Conservation (phyloP, 2,113 vertebrate genomes). For the Engystomops pustulosus region DNA sequence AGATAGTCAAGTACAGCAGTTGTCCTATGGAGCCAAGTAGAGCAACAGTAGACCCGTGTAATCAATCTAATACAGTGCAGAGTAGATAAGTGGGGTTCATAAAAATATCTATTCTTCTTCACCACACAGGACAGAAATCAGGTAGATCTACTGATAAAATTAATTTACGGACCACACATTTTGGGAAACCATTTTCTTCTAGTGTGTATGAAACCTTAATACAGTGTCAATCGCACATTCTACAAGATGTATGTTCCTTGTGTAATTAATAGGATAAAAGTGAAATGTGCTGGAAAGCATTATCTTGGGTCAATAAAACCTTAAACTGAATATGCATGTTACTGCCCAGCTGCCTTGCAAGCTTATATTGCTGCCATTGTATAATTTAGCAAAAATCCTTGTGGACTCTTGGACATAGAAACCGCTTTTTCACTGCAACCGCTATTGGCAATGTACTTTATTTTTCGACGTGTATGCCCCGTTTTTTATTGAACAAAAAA, state of each 20-base stretch:
- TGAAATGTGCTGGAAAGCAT: background rate
- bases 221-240: background rate
- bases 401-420: background rate
- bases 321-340: background rate
- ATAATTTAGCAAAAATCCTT: background rate
- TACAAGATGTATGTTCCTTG: background rate
- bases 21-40: too few relatives aligned
- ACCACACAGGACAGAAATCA: too few relatives aligned
- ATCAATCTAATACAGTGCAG: too few relatives aligned
- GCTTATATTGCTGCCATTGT: background rate
- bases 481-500: background rate
- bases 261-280: background rate
- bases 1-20: too few relatives aligned
- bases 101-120: too few relatives aligned
- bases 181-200: too few relatives aligned
- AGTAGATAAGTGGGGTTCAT: too few relatives aligned
- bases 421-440: too few relatives aligned
- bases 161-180: too few relatives aligned
- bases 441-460: background rate
- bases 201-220: too few relatives aligned
- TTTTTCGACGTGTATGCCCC: background rate
- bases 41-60: too few relatives aligned
- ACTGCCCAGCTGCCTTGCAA: background rate
- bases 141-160: too few relatives aligned
- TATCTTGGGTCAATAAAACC: background rate